Base-by-base conservation (phyloP, 2,888 invertebrate genomes). In the Synanthedon andrenaeformis region DNA sequence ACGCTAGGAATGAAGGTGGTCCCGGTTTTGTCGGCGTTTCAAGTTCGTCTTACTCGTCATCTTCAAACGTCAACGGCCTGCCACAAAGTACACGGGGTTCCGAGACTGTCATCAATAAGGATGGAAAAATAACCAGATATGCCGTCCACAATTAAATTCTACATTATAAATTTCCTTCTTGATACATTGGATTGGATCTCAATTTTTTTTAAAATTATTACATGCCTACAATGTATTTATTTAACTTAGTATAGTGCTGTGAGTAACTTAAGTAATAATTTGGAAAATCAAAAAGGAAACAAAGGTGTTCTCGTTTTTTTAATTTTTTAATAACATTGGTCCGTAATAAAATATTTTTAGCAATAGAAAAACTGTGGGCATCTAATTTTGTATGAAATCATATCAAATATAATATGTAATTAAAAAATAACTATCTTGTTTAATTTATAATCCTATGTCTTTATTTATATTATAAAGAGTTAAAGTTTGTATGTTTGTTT, bases 61-160 rank as follows among this genome's bases (percentile, higher is more conserved):
- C 90, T 0, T 68, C 83, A 0, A 89, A 91, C 61, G 65, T 89
- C 35, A 88, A 92, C 66, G 94, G 94, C 3, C 80, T 90, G 60
- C 81, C 84, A 52, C 65, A 72, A 12, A 82, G 70, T 52, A 82
- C 79, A 57, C 89, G 92, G 58, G 84, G 88, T 51, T 90, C 93
- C 0, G 82, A 90, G 49, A 92, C 94, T 8, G 83, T 90, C 0
- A 84, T 94, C 53, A 92, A 94, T 67, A 90, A 94, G 63, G 93
- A 94, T 67, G 94, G 94, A 58, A 91, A 91, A 69, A 68, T 94
- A 49, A 90, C 91, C 54, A 88, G 89, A 51, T 92, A 92, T 66
- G 84, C 84, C 42, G 89, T 91, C 4, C 58, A 70, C 13, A 76
- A 58, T 53, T 83, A 77, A 72, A 35, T 13, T 51, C n/a, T 19